Percentiles rank a stretch among this genome's conserved stretches.
Evolutionary conservation across 2,888 invertebrate species (phyloP).

Genomic region (Cyaniris semiargus): DNA sequence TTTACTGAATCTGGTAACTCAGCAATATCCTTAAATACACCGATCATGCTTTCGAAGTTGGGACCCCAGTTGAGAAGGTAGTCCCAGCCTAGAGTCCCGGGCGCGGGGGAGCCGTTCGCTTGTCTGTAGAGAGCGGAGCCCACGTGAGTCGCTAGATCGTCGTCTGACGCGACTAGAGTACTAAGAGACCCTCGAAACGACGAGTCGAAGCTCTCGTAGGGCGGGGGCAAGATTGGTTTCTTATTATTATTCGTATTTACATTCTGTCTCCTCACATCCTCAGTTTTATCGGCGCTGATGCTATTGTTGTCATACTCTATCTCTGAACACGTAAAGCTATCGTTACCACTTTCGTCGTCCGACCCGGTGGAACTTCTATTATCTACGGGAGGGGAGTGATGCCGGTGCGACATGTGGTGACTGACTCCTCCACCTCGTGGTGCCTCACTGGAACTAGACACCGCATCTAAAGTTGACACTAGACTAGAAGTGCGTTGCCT

Average conservation of each 20-base stretch:
- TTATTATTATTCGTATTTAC: constrained; percentile 78
- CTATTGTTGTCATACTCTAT: constrained; percentile 97
- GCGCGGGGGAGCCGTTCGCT: constrained; percentile 88
- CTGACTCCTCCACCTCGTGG: constrained; percentile 84
- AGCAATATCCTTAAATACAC: constrained; percentile 97
- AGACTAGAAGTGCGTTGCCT: constrained; percentile 93
- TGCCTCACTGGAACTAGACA: constrained; percentile 93
- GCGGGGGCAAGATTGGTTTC: constrained; percentile 86
- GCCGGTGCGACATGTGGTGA: constrained; percentile 85
- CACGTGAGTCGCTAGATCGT: constrained; percentile 91
- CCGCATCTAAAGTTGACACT: constrained; percentile 94
- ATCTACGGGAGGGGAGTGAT: constrained; percentile 86
- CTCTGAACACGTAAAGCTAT: constrained; percentile 98
- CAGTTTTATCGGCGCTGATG: constrained; percentile 88
- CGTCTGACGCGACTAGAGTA: constrained; percentile 95
- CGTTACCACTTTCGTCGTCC: constrained; percentile 96
- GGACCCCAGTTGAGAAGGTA: constrained; percentile 97
- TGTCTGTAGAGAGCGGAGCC: constrained; percentile 90
- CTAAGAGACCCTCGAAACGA: constrained; percentile 96
- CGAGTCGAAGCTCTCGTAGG: constrained; percentile 95
- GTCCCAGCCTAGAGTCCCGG: constrained; percentile 94
- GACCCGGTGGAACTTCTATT: constrained; percentile 88
- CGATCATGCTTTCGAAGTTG: constrained; percentile 96
- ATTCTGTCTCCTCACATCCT: constrained; percentile 81
- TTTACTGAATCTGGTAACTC: constrained; percentile 92